Percentiles rank a stretch among this genome's conserved stretches.
Evolutionary conservation across 2,797 vertebrate species (phyloP).

Genomic region (Neostethus bicornis): DNA sequence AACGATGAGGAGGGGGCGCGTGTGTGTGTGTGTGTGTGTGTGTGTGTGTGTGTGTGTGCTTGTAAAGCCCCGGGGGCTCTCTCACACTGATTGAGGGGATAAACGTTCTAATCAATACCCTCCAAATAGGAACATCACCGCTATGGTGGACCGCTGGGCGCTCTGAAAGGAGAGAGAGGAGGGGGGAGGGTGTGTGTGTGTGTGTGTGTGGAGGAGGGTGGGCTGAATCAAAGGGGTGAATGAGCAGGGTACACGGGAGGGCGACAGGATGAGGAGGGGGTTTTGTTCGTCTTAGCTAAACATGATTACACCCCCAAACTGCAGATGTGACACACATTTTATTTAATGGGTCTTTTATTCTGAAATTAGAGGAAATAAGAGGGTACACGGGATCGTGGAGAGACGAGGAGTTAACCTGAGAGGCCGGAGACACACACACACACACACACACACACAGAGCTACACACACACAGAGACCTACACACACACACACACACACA

Average conservation of each 20-base stretch:
- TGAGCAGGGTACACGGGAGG: too few relatives aligned
- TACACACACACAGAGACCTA: too few relatives aligned
- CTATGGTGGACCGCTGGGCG: conserved; percentile 80
- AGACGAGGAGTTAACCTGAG: too few relatives aligned
- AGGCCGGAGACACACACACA: too few relatives aligned
- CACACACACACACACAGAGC: too few relatives aligned
- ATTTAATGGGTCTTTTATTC: neutral
- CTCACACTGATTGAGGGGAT: conserved; percentile 75
- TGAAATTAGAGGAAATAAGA: too few relatives aligned
- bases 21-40: neutral
- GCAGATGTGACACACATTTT: neutral
- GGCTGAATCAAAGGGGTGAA: too few relatives aligned
- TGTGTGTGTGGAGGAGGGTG: conserved; percentile 15
- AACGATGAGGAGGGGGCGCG: too few relatives aligned
- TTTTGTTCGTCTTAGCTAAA: conserved; percentile 17
- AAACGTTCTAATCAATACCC: conserved; percentile 88
- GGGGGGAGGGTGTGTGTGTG: conserved; percentile 50
- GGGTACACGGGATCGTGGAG: too few relatives aligned
- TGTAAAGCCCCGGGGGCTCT: conserved; percentile 49
- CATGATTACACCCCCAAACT: conserved; percentile 1
- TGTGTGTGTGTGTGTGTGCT: neutral
- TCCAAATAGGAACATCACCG: conserved; percentile 90
- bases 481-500: too few relatives aligned
- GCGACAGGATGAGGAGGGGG: neutral
- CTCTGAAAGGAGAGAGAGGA: conserved; percentile 71